Percentiles rank a stretch among this genome's conserved stretches.
These are phyloP conservation scores for Chlorocebus sabaeus DNA, from an alignment of 2,113 vertebrate species.

Conservation along the genomic window DNA sequence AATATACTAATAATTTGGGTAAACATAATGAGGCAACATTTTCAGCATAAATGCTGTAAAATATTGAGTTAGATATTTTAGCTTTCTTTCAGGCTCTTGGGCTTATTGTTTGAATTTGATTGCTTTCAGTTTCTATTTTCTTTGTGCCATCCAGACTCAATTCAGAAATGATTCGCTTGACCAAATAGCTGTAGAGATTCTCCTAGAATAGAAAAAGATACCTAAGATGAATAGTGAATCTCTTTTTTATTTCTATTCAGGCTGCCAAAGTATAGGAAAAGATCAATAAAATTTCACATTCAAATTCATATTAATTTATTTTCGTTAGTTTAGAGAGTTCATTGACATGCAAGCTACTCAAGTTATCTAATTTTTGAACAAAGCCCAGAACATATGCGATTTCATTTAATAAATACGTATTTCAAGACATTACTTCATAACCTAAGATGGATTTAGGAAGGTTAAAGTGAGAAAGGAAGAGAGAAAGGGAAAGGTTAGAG, in stretches of 20 bases:
- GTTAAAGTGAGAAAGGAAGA: background rate
- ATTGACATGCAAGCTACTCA: background rate
- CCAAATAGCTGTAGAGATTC: background rate
- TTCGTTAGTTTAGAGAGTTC: background rate
- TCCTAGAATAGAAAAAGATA: background rate
- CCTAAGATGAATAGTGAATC: background rate
- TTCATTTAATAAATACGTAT: background rate
- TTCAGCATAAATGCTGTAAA: background rate
- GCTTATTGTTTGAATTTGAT: background rate
- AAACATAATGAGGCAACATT: background rate
- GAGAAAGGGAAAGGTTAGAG: background rate
- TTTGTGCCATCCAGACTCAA: background rate
- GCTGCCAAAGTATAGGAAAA: background rate
- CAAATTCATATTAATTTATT: conserved; percentile 27
- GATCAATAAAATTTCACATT: background rate
- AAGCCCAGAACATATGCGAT: background rate
- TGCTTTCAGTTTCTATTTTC: background rate
- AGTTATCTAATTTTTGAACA: background rate
- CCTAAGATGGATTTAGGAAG: background rate
- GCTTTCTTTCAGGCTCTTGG: background rate
- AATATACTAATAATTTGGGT: background rate
- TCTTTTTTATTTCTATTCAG: background rate
- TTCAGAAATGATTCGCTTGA: conserved; percentile 43
- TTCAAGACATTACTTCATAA: background rate
- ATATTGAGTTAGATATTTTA: background rate